Evolutionary conservation across 2,888 invertebrate genomes (phyloP).

Genomic region (Netelia melanura): DNA sequence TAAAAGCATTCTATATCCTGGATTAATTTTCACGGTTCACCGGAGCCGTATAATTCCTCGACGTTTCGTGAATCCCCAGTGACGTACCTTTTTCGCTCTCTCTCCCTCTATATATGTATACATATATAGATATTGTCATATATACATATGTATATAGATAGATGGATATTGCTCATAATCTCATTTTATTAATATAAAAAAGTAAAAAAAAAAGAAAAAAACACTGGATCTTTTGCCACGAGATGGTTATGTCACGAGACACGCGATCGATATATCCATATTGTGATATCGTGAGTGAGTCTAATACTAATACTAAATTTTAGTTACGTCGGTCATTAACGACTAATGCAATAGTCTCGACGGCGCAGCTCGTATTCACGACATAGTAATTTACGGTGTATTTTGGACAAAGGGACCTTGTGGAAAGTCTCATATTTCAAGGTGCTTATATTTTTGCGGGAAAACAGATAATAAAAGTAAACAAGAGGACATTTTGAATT

Average conservation of each 20-base stretch:
- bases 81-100: neutral
- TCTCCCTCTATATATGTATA: neutral
- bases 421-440: too few relatives aligned
- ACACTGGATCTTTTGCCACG: constrained; percentile 27
- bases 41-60: constrained; percentile 29
- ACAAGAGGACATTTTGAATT: too few relatives aligned
- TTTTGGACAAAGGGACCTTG: too few relatives aligned
- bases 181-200: constrained; percentile 47
- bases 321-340: constrained; percentile 17
- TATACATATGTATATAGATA: neutral
- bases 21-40: constrained; percentile 53
- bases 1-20: constrained; percentile 28
- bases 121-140: neutral
- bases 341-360: neutral
- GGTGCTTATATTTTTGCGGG: too few relatives aligned
- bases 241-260: constrained; percentile 14
- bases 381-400: too few relatives aligned
- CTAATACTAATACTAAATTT: constrained; percentile 20
- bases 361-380: neutral
- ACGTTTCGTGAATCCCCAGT: constrained; percentile 1
- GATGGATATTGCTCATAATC: neutral
- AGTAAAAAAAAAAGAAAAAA: neutral
- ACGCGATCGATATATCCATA: constrained; percentile 14
- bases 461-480: too few relatives aligned
- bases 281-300: constrained; percentile 12